Evolutionary conservation across 2,113 vertebrate species (phyloP).

Genomic region (Parus major): DNA sequence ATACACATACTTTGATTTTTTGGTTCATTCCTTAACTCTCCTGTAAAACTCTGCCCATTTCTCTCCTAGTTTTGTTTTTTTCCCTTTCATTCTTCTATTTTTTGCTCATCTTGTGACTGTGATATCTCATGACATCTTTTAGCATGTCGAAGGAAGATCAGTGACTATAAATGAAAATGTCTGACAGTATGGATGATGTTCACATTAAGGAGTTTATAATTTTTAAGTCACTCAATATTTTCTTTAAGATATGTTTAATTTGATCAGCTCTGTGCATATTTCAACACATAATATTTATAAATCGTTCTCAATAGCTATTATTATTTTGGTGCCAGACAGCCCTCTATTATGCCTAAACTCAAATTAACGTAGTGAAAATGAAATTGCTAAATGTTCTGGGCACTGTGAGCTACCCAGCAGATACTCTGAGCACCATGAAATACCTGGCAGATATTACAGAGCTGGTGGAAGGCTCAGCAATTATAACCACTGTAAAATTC

Average conservation of each 20-base stretch:
- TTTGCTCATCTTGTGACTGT: not conserved
- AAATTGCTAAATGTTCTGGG: not conserved
- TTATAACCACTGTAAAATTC: not conserved
- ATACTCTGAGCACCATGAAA: not conserved
- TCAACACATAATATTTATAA: not conserved
- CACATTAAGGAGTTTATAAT: not conserved
- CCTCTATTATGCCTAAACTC: not conserved
- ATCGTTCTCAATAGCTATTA: not conserved
- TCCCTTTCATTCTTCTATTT: not conserved
- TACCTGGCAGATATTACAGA: not conserved
- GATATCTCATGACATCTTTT: not conserved
- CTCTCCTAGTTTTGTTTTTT: not conserved
- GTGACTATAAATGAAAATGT: not conserved
- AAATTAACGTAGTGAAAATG: constrained; percentile 6
- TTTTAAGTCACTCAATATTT: not conserved
- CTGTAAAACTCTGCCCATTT: not conserved
- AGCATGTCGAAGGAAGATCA: not conserved
- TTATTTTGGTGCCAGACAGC: not conserved
- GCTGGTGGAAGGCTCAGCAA: not conserved
- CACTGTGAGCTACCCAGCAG: not conserved
- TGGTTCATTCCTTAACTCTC: not conserved
- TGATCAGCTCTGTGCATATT: not conserved
- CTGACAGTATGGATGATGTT: not conserved
- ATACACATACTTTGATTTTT: not conserved
- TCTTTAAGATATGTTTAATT: not conserved